Conservation (phyloP, 92 coral and sea anemone genomes). For the Galaxea fascicularis region DNA sequence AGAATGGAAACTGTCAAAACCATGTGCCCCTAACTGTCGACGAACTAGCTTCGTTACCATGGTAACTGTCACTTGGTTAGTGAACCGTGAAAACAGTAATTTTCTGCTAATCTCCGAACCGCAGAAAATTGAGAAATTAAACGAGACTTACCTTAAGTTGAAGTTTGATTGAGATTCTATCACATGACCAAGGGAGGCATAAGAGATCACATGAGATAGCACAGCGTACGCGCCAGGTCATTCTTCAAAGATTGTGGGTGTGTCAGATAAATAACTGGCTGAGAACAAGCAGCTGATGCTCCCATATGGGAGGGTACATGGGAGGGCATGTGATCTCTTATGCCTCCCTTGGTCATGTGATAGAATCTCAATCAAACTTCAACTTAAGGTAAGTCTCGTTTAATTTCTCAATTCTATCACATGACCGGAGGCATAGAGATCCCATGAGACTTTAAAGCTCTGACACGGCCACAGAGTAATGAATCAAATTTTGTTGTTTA, state of each 20-base stretch:
- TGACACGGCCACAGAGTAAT: not conserved
- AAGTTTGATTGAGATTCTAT: too few species aligned
- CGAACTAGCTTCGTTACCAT: too few species aligned
- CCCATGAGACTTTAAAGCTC: not conserved
- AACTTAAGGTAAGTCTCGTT: conserved; percentile 14
- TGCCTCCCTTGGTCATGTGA: conserved; percentile 1
- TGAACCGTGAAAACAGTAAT: too few species aligned
- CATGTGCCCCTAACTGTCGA: too few species aligned
- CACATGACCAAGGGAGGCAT: too few species aligned
- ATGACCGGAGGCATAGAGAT: not conserved
- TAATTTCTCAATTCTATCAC: not conserved
- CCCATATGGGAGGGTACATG: not conserved
- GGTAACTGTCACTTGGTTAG: too few species aligned
- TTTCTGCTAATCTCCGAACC: too few species aligned
- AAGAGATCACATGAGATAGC: conserved; percentile 1
- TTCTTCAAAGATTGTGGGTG: conserved; percentile 3
- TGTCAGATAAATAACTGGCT: not conserved
- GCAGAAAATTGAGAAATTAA: too few species aligned
- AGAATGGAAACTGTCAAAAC: too few species aligned
- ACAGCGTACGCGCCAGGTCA: not conserved
- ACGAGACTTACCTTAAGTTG: too few species aligned
- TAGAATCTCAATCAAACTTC: conserved; percentile 20
- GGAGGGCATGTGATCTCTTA: conserved; percentile 14
- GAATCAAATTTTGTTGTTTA: too few species aligned
- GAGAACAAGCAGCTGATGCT: not conserved